These are phyloP conservation scores for Amblyornis subalaris DNA, from an alignment of 2,113 vertebrate species.

Conservation along the genomic window DNA sequence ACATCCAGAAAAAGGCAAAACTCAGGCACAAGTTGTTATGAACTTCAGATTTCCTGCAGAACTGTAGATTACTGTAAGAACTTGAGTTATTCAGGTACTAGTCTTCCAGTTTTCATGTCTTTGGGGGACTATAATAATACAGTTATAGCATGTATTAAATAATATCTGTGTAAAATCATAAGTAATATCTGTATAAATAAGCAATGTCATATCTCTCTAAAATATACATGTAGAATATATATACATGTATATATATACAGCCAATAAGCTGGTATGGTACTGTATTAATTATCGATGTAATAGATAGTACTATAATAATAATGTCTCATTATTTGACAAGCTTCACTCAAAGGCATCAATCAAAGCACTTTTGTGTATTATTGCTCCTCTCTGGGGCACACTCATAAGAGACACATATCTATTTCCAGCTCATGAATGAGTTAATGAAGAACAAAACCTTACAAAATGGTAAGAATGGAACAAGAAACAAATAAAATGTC, in stretches of 20 bases:
- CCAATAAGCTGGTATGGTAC: background rate
- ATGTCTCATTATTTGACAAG: background rate
- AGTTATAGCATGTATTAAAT: background rate
- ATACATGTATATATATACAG: background rate
- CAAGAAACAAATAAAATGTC: background rate
- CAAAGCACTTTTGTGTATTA: background rate
- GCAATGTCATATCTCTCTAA: background rate
- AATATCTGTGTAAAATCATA: background rate
- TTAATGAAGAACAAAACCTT: background rate
- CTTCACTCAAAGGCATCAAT: background rate
- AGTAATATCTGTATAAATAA: background rate
- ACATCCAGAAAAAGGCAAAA: background rate
- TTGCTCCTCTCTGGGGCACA: background rate
- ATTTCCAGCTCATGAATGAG: background rate
- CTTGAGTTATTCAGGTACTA: background rate
- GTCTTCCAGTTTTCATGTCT: background rate
- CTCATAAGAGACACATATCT: background rate
- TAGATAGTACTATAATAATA: background rate
- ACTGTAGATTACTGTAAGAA: background rate
- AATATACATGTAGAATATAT: background rate
- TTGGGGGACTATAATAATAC: background rate
- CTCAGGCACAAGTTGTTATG: fast-evolving
- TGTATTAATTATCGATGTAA: background rate
- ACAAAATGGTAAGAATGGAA: background rate
- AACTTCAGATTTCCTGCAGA: background rate